These are phyloP conservation scores for Monochamus saltuarius DNA, from an alignment of 1,140 invertebrate species.

Conservation along the genomic window DNA sequence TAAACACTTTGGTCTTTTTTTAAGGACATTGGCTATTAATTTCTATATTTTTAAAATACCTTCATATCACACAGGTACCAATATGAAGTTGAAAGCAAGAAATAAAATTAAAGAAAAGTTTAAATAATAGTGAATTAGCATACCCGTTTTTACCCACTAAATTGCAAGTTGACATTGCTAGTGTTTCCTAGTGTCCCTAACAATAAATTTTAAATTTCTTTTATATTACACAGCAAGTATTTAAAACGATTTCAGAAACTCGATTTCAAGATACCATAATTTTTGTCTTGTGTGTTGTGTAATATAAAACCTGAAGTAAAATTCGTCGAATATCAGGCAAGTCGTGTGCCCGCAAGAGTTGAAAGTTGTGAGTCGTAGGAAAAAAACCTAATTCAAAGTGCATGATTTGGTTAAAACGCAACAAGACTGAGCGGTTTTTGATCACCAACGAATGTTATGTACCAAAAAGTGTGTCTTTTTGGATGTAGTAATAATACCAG, in stretches of 20 bases:
- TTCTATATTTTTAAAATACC: neutral
- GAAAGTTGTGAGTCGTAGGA: slow-evolving; percentile 4
- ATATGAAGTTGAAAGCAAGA: neutral
- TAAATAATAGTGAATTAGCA: neutral
- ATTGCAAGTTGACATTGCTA: slow-evolving; percentile 12
- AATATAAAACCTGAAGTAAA: slow-evolving; percentile 3
- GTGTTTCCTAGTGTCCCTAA: slow-evolving; percentile 10
- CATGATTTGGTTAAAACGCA: slow-evolving; percentile 18
- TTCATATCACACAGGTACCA: neutral
- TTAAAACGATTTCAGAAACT: too few relatives aligned
- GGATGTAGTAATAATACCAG: slow-evolving; percentile 17
- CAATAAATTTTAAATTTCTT: slow-evolving; percentile 2
- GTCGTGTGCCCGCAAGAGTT: slow-evolving; percentile 18
- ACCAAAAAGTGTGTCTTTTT: slow-evolving; percentile 9
- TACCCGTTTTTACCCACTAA: slow-evolving; percentile 16
- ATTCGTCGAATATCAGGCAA: slow-evolving; percentile 32
- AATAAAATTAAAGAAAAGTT: neutral
- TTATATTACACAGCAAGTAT: too few relatives aligned
- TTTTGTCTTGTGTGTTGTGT: neutral
- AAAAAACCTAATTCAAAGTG: neutral
- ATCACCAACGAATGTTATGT: slow-evolving; percentile 18
- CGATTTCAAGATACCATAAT: neutral
- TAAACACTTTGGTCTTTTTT: too few relatives aligned
- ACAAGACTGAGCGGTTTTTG: slow-evolving; percentile 37
- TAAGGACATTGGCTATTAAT: too few relatives aligned